These are phyloP conservation scores for Mactra quadrangularis DNA, from an alignment of 1,140 invertebrate genomes.

Conservation along the genomic window DNA sequence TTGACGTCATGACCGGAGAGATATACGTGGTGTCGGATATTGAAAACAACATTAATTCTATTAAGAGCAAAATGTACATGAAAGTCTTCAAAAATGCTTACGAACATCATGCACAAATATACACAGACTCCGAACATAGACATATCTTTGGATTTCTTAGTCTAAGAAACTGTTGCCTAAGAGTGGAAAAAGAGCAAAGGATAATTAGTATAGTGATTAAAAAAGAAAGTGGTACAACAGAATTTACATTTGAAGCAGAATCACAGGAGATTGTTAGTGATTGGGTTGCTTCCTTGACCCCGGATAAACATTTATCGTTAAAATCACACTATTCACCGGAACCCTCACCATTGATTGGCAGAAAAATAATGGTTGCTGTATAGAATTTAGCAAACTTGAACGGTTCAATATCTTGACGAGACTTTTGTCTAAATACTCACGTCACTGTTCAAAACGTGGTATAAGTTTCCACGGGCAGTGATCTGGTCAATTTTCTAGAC, in stretches of 20 bases:
- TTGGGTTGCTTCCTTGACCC: slow-evolving; percentile 4
- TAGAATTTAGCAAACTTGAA: too few relatives aligned
- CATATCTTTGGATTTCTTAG: background rate
- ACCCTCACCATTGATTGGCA: background rate
- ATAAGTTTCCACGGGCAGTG: too few relatives aligned
- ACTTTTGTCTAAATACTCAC: too few relatives aligned
- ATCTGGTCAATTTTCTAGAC: too few relatives aligned
- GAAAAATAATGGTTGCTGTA: too few relatives aligned
- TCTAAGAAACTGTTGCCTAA: background rate
- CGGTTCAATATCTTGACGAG: too few relatives aligned
- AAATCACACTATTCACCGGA: background rate
- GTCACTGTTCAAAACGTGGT: too few relatives aligned
- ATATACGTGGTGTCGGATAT: background rate
- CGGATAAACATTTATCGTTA: background rate
- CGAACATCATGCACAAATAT: slow-evolving; percentile 25
- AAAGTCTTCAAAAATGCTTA: slow-evolving; percentile 27
- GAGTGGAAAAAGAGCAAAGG: background rate
- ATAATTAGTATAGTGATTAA: background rate
- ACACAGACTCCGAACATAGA: background rate
- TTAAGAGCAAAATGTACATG: slow-evolving; percentile 15
- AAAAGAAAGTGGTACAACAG: background rate
- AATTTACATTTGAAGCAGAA: slow-evolving; percentile 8
- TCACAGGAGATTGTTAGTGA: background rate
- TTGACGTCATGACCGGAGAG: slow-evolving; percentile 3
- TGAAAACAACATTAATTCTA: background rate